A percentile compares a stretch with the other conserved stretches of the same genome.
Conservation (phyloP, 2,113 vertebrate genomes). For the Montifringilla adamsi region DNA sequence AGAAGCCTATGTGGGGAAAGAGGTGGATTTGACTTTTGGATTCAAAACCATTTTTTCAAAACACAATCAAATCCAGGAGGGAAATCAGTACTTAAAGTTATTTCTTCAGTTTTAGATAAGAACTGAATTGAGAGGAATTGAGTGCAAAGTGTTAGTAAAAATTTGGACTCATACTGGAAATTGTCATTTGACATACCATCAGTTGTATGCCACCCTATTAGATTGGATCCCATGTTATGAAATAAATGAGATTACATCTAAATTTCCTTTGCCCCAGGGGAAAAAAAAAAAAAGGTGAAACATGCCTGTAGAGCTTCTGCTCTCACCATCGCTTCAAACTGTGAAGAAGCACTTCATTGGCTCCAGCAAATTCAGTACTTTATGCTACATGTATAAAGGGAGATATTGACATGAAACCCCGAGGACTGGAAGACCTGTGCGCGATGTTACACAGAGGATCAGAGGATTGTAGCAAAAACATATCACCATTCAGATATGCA, state of each 20-base stretch:
- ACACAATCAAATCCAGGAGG: background rate
- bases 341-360: background rate
- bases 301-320: background rate
- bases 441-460: background rate
- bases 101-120: background rate
- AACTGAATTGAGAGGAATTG: background rate
- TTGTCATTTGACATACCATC: background rate
- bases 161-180: background rate
- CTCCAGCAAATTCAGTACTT: background rate
- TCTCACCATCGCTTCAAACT: background rate
- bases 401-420: background rate
- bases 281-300: too few species aligned
- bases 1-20: background rate
- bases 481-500: fast-evolving
- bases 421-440: background rate
- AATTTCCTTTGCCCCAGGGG: background rate
- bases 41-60: background rate
- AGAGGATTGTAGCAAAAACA: background rate
- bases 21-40: background rate
- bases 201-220: background rate
- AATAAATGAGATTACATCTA: background rate
- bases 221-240: background rate
- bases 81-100: background rate
- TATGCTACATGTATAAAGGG: background rate
- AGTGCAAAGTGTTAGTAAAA: background rate